phyloP scores from a whole-genome alignment of 1,140 invertebrate species.

The Drosophila littoralis region DNA sequence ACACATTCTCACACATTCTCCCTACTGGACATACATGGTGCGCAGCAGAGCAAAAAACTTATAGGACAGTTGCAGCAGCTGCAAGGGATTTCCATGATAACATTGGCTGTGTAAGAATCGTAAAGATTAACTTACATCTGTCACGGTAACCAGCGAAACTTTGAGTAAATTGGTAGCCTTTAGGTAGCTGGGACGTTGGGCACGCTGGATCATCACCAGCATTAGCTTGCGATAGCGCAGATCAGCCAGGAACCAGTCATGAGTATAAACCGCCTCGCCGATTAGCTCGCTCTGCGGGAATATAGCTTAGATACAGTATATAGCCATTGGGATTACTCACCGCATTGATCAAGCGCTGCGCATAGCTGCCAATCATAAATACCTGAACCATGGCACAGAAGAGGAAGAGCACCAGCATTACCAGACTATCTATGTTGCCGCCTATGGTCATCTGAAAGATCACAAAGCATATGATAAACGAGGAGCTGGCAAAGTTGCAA shows the following conservation, averaged over 20 bases:
- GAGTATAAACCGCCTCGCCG: constrained; percentile 58
- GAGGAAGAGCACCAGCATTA: constrained; percentile 69
- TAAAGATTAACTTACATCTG: constrained; percentile 48
- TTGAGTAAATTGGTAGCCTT: constrained; percentile 61
- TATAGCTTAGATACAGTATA: background rate
- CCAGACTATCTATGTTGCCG: constrained; percentile 54
- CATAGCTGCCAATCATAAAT: constrained; percentile 66
- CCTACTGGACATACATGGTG: constrained; percentile 65
- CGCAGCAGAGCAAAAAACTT: constrained; percentile 70
- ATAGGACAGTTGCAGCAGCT: constrained; percentile 67
- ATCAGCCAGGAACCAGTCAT: constrained; percentile 57
- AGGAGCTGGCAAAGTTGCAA: constrained; percentile 64
- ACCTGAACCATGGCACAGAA: constrained; percentile 71
- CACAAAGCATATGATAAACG: constrained; percentile 72
- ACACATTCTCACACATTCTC: background rate
- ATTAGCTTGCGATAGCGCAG: constrained; percentile 59
- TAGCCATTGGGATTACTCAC: constrained; percentile 27
- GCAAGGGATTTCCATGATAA: constrained; percentile 6
- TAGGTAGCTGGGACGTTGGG: constrained; percentile 55
- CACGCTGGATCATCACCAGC: constrained; percentile 50
- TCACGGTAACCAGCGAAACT: constrained; percentile 60
- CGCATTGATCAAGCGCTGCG: constrained; percentile 59
- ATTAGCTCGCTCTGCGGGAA: constrained; percentile 52
- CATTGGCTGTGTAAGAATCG: background rate
- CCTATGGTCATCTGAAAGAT: constrained; percentile 77